phyloP scores from a whole-genome alignment of 53 echinoderm and acorn worm genomes.

The Paracentrotus lividus region DNA sequence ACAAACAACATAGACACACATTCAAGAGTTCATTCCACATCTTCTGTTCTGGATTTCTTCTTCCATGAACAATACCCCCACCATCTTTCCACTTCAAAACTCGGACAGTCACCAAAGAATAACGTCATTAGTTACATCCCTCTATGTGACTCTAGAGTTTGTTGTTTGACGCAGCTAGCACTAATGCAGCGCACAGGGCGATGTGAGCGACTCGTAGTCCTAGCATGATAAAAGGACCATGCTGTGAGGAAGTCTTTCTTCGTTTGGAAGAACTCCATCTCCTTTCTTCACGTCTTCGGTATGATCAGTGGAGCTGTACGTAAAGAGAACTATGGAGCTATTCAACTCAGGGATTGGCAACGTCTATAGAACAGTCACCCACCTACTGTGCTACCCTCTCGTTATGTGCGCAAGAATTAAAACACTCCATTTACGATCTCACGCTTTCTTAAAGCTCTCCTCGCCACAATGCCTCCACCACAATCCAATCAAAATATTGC shows the following conservation, averaged over 20 bases:
- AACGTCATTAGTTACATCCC: slow-evolving; percentile 51
- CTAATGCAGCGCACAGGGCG: slow-evolving; percentile 40
- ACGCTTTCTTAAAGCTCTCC: slow-evolving; percentile 11
- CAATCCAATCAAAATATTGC: slow-evolving; percentile 56
- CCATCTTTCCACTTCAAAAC: slow-evolving; percentile 22
- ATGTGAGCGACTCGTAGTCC: background rate
- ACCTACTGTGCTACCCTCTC: background rate
- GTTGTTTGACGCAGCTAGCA: slow-evolving; percentile 10
- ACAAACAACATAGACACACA: too few species aligned
- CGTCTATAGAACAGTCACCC: background rate
- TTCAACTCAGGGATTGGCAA: background rate
- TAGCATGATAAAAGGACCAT: slow-evolving; percentile 6
- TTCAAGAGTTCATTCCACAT: background rate
- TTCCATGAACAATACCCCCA: slow-evolving; percentile 35
- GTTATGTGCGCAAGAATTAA: background rate
- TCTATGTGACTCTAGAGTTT: background rate
- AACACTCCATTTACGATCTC: slow-evolving; percentile 51
- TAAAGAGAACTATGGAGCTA: background rate
- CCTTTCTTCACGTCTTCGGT: background rate
- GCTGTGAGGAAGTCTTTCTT: slow-evolving; percentile 47
- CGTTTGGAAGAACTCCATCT: slow-evolving; percentile 33
- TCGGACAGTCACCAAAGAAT: background rate
- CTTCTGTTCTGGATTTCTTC: background rate
- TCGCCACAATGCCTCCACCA: slow-evolving; percentile 39
- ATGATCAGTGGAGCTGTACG: background rate